phyloP scores from a whole-genome alignment of 2,888 invertebrate genomes.

The Pelosia muscerda region DNA sequence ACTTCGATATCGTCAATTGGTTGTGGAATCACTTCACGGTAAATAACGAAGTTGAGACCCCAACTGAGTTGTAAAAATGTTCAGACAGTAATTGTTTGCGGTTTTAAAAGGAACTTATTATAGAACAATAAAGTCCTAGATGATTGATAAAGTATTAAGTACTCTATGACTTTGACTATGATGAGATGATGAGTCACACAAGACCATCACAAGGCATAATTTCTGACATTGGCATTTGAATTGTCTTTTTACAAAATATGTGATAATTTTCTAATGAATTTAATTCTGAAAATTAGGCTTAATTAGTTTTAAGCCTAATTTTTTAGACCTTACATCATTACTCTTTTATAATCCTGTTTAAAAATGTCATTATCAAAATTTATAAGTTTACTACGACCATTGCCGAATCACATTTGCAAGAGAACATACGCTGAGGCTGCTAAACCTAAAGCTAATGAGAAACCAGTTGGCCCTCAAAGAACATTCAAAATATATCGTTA shows the following conservation, averaged over 20 bases:
- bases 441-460: conserved; percentile 12
- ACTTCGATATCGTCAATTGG: too few relatives aligned
- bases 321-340: not conserved
- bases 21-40: too few relatives aligned
- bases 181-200: not conserved
- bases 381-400: not conserved
- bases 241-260: not conserved
- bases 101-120: not conserved
- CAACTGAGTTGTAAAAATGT: too few relatives aligned
- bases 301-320: not conserved
- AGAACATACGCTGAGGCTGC: conserved; percentile 22
- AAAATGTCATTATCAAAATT: not conserved
- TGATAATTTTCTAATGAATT: not conserved
- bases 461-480: conserved; percentile 38
- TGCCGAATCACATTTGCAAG: not conserved
- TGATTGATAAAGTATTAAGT: not conserved
- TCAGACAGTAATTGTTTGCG: too few relatives aligned
- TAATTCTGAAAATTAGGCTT: not conserved
- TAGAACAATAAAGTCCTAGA: too few relatives aligned
- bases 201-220: not conserved
- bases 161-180: not conserved
- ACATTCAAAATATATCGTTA: conserved; percentile 71
- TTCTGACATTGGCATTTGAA: not conserved
- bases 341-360: conserved; percentile 1
- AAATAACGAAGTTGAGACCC: too few relatives aligned